Evolutionary conservation across 1,140 invertebrate genomes (phyloP), one percentile per base, ranked within the genome.

Genomic region (Harpegnathos saltator): DNA sequence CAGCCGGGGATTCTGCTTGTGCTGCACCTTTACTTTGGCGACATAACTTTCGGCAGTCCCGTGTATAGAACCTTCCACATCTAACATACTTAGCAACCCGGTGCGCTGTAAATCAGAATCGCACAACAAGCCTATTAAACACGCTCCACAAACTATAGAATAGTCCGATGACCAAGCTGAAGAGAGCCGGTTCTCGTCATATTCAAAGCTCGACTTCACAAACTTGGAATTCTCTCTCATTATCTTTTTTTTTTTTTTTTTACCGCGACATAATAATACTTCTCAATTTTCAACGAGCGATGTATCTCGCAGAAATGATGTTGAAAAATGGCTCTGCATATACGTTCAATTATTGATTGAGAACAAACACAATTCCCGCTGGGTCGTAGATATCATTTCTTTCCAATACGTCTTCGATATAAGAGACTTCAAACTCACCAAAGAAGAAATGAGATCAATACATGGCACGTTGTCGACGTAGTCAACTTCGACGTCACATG

Each of bases 391-490:
- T 44, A 44, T 44, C 11, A 9, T 44, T 11, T 44, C 7, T 7
- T 33, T 33, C 33, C 3, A 44, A 44, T 44, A 44, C n/a, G 17
- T 17, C 14, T 75, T 65, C 44, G 48, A 66, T 54, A 77, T 19
- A 80, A 26, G 56, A 15, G 66, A 93, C n/a, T n/a, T n/a, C n/a
- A n/a, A n/a, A n/a, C 95, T 95, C 93, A 97, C 96, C 94, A 99
- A 93, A 15, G 98, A 98, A 12, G 98, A 99, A 88, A 99, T 97
- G 85, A 99, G 96, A 95, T 99, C 98, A 88, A 99, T 98, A 92
- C 98, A 98, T 7, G 98, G 98, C 81, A 99, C 98, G 94, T 99
- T 99, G 93, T 99, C 98, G 63, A 98, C 97, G 94, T 99, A 99
- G 92, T 98, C 98, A 26, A 99, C 97, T 93, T 98, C 97, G 26